Percentiles rank a stretch among this genome's conserved stretches.
Evolutionary conservation across 2,888 invertebrate genomes (phyloP).

Genomic region (Dusona sp.): DNA sequence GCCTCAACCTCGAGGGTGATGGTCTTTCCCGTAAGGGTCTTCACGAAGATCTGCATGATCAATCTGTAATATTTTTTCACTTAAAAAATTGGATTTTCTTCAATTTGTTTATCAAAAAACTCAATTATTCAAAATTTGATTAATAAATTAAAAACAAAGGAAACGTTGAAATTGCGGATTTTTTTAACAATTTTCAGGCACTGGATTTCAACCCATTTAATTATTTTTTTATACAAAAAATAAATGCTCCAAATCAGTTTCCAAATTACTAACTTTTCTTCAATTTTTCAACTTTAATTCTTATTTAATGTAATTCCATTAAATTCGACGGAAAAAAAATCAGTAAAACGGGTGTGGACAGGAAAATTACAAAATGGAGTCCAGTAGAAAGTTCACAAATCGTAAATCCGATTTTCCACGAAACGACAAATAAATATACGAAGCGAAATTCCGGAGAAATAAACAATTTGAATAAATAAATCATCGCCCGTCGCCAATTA

Average conservation of each 20-base stretch:
- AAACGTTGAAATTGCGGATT: background rate
- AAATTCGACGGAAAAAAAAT: conserved; percentile 4
- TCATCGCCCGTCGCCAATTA: background rate
- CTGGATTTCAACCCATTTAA: background rate
- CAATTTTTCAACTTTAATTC: background rate
- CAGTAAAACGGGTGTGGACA: conserved; percentile 21
- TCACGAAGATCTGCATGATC: conserved; percentile 93
- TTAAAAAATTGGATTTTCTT: background rate
- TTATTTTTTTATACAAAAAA: background rate
- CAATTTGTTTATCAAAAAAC: background rate
- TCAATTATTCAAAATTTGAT: background rate
- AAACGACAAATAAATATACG: background rate
- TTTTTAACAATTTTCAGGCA: background rate
- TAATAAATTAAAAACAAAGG: background rate
- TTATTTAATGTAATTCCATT: background rate
- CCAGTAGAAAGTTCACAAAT: background rate
- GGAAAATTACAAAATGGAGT: conserved; percentile 46
- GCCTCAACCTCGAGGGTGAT: conserved; percentile 87
- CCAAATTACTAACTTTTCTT: background rate
- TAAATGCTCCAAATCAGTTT: background rate
- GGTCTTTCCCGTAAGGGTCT: conserved; percentile 86
- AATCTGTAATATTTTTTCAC: conserved; percentile 65
- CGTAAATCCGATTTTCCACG: background rate
- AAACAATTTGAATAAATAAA: background rate
- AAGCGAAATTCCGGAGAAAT: background rate